Conservation (phyloP, 2,113 vertebrate genomes). For the Maccullochella peelii region DNA sequence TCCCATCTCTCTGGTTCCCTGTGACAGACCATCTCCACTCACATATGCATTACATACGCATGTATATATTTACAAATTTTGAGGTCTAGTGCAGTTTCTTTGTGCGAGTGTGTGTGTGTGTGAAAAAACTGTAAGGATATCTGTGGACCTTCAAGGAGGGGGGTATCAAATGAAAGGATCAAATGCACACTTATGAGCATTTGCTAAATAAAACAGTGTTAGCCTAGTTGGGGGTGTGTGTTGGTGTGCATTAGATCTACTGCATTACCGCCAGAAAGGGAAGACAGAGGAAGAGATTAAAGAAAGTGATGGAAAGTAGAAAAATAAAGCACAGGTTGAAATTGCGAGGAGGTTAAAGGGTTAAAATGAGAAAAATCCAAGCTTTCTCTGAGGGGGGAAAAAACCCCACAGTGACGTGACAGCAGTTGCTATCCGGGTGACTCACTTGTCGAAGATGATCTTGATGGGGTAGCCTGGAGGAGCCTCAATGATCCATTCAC, state of each 20-base stretch:
- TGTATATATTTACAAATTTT: constrained; percentile 1
- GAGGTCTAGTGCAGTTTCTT: not conserved
- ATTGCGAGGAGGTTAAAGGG: not conserved
- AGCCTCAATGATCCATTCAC: constrained; percentile 98
- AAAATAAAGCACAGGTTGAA: not conserved
- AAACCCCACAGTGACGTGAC: not conserved
- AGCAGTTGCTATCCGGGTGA: constrained; percentile 22
- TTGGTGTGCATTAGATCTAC: constrained; percentile 36
- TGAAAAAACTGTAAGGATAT: not conserved
- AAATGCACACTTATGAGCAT: constrained; percentile 27
- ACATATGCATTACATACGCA: not conserved
- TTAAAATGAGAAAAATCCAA: not conserved
- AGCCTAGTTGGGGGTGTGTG: constrained; percentile 1
- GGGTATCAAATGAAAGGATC: constrained; percentile 48
- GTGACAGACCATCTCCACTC: constrained; percentile 38
- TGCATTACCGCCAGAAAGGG: constrained; percentile 2
- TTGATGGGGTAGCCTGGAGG: constrained; percentile 99
- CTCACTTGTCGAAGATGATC: constrained; percentile 98
- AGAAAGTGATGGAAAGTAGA: not conserved
- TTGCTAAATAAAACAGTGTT: constrained; percentile 54
- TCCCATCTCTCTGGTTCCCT: constrained; percentile 17
- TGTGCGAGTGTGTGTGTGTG: constrained; percentile 5
- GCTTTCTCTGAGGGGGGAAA: not conserved
- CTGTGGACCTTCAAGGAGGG: not conserved
- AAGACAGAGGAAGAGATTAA: not conserved